These are phyloP conservation scores for Prochilodus magdalenae DNA, from an alignment of 2,113 vertebrate genomes.

Conservation along the genomic window DNA sequence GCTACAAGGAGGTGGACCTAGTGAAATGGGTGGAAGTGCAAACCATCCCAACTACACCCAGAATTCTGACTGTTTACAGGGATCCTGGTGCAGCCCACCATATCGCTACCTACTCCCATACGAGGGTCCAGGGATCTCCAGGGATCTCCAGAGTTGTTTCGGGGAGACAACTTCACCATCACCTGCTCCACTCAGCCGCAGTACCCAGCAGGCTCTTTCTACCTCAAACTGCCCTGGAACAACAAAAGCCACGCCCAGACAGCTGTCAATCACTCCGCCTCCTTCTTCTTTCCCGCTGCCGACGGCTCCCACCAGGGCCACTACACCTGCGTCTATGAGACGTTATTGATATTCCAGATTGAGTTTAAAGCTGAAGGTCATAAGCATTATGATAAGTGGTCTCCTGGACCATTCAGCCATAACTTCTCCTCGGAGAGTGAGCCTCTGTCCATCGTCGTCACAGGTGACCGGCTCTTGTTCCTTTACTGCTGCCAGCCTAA, in stretches of 20 bases:
- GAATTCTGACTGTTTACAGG: no score
- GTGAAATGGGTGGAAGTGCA: no score
- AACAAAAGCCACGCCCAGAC: constrained; percentile 6
- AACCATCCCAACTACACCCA: no score
- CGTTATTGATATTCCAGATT: no score
- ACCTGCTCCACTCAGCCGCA: constrained; percentile 26
- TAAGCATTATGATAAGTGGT: neutral
- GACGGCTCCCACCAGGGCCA: constrained; percentile 27
- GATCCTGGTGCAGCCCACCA: no score
- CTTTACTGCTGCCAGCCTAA: no score
- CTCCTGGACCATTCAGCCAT: neutral
- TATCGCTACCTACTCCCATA: neutral
- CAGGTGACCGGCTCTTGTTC: neutral
- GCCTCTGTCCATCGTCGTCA: neutral
- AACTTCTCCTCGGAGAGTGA: neutral
- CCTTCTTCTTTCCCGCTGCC: constrained; percentile 19
- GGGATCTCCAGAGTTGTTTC: no score
- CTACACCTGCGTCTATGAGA: constrained; percentile 33
- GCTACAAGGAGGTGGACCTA: no score
- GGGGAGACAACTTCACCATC: constrained; percentile 26
- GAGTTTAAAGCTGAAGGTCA: no score
- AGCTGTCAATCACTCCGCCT: constrained; percentile 21
- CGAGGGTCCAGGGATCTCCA: no score
- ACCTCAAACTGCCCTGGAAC: constrained; percentile 6
- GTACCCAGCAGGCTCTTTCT: constrained; percentile 30